phyloP scores from a whole-genome alignment of 2,113 vertebrate genomes.

The Dolichallabes microphthalmus region DNA sequence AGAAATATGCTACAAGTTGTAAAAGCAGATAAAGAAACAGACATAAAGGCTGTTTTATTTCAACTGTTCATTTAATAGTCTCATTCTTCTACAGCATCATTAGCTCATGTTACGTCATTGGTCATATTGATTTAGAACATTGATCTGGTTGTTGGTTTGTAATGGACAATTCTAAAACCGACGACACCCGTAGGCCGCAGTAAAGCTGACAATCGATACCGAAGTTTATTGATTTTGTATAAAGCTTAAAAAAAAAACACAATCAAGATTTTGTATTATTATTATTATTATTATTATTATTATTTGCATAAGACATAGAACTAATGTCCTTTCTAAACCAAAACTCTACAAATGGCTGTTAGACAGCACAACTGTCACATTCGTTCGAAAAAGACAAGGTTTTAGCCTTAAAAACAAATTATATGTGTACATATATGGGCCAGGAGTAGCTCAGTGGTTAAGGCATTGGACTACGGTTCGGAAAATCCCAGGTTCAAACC shows the following conservation, averaged over 20 bases:
- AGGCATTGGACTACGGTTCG: no score
- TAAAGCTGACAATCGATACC: conserved; percentile 26
- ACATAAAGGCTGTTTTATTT: background rate
- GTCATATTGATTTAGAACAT: conserved; percentile 42
- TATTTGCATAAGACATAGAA: background rate
- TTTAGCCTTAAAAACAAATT: background rate
- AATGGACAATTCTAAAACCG: conserved; percentile 45
- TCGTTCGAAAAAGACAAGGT: background rate
- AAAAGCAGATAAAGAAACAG: background rate
- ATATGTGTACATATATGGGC: no score
- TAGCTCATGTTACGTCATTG: conserved; percentile 39
- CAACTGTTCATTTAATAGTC: background rate
- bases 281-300: background rate
- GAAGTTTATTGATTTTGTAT: conserved; percentile 30
- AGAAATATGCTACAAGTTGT: conserved; percentile 11
- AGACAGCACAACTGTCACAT: background rate
- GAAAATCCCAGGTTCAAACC: no score
- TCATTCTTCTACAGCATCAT: conserved; percentile 24
- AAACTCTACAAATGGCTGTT: background rate
- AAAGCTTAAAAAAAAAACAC: conserved; percentile 18
- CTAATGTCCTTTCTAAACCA: background rate
- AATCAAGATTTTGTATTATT: background rate
- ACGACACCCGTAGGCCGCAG: conserved; percentile 24
- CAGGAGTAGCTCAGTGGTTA: no score
- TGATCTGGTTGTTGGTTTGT: conserved; percentile 50